Conservation (phyloP, 2,888 invertebrate genomes). For the Candidula unifasciata region DNA sequence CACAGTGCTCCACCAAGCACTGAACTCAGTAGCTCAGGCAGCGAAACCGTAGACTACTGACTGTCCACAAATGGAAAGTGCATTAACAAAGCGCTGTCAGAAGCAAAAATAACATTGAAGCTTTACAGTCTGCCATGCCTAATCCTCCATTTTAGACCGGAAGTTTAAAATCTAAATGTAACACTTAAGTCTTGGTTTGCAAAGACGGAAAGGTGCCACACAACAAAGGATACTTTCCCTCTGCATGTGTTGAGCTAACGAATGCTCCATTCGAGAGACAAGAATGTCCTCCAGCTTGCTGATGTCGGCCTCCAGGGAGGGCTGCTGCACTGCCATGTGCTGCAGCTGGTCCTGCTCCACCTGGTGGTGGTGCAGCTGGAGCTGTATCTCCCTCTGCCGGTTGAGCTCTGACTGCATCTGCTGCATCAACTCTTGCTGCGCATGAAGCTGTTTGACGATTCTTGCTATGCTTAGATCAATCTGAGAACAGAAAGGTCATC, state of each 20-base stretch:
- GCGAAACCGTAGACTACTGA: too few relatives aligned
- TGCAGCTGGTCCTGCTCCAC: slow-evolving; percentile 64
- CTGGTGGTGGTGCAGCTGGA: slow-evolving; percentile 66
- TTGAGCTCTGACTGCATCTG: slow-evolving; percentile 66
- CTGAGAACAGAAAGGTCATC: slow-evolving; percentile 53
- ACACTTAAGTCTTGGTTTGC: too few relatives aligned
- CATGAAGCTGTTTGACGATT: slow-evolving; percentile 63
- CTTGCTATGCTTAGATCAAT: slow-evolving; percentile 64
- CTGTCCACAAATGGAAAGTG: too few relatives aligned
- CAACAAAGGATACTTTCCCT: slow-evolving; percentile 76
- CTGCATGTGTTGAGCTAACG: slow-evolving; percentile 70
- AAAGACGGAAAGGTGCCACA: too few relatives aligned
- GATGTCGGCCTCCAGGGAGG: slow-evolving; percentile 70
- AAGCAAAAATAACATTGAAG: too few relatives aligned
- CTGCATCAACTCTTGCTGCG: slow-evolving; percentile 71
- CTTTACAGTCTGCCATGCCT: too few relatives aligned
- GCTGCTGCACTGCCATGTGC: slow-evolving; percentile 63
- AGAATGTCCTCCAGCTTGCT: slow-evolving; percentile 72
- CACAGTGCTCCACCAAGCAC: too few relatives aligned
- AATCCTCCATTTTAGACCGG: too few relatives aligned
- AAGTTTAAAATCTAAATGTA: too few relatives aligned
- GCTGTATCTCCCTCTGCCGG: slow-evolving; percentile 69
- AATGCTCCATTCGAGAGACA: slow-evolving; percentile 68
- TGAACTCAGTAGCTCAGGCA: too few relatives aligned
- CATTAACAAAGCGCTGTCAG: too few relatives aligned